Base-by-base conservation (phyloP, 2,888 invertebrate species). In the Diachrysia chrysitis region DNA sequence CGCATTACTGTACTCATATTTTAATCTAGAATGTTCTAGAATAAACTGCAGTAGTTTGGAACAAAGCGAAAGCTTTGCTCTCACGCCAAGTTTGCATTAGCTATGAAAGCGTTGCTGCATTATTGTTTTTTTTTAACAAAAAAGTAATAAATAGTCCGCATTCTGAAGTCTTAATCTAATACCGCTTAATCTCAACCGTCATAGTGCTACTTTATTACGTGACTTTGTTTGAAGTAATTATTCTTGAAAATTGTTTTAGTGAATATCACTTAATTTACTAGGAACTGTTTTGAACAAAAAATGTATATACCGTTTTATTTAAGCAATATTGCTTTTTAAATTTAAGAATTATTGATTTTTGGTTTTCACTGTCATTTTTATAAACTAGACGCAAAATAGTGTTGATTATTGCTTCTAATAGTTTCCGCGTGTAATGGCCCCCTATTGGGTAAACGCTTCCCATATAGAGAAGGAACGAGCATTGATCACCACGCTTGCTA, bases 1-100 rank as follows among this genome's bases (percentile, higher is more conserved):
- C 19, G 35, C 51, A 53, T 53, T 53, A 60, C n/a, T 21, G 21
- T 2, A 42, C 19, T 29, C 54, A 59, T 54, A 53, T 66, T 51
- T 35, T 54, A 46, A 32, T 60, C 42, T 60, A 56, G 46, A 62
- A 19, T 70, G 67, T 66, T 71, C 58, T 63, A 65, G 48, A 51
- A 51, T 51, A 51, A 51, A 51, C 48, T 51, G 48, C 48, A 51
- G 48, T 51, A 51, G 48, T 61, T 66, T 65, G 69, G 73, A 79
- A 82, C 74, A 76, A 77, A 77, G 59, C 67, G 72, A 75, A 77
- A 60, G 58, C 65, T 77, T 71, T 76, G 71, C 77, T 77, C 80
- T 80, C 88, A 88, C 87, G 89, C 87, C 76, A 88, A 85, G 78
- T 74, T 83, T 81, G 75, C 84, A 88, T 90, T 86, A 88, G 81